Base-by-base conservation (phyloP, 2,888 invertebrate species). In the Oxytorus armatus region DNA sequence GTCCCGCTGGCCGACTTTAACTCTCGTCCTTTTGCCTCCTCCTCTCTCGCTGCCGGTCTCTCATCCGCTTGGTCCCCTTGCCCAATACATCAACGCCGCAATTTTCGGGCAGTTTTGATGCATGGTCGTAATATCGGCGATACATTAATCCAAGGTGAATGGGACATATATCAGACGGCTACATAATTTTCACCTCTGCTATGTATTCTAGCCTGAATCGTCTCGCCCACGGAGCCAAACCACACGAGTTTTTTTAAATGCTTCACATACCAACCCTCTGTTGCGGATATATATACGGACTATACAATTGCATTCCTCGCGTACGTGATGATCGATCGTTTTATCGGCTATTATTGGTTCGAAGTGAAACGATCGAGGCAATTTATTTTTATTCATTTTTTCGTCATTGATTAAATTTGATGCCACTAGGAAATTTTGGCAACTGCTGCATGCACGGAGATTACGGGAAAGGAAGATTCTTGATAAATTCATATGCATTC, bases 111-210 rank as follows among this genome's bases (percentile, higher is more conserved):
- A 66, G 79, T 86, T 88, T 89, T 89, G 89, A 89, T 88, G 88
- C 86, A 89, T 89, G 85, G 87, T 86, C 84, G 87, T 86, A 88
- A 88, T 89, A 89, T 88, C 88, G 88, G 82, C 87, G 89, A 89
- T 89, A 87, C 88, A 88, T 89, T 89, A 88, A 89, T 89, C 87
- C 86, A 87, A 86, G 83, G 84, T 83, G 88, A 89, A 87, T 85
- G 85, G 87, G 85, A 87, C 87, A 87, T 89, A 87, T 85, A 87
- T 88, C 86, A 88, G 83, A 76, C 78, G 74, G 74, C 85, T 85
- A 85, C 87, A 89, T 88, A 88, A 88, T 89, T 89, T 87, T 88
- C 85, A 82, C 84, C 83, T 73, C 77, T 74, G 81, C 77, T 83
- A 83, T 84, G 82, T 83, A 76, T 80, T 77, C 78, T 68, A 63